phyloP scores from a whole-genome alignment of 2,797 vertebrate species.

The Lophius americanus region DNA sequence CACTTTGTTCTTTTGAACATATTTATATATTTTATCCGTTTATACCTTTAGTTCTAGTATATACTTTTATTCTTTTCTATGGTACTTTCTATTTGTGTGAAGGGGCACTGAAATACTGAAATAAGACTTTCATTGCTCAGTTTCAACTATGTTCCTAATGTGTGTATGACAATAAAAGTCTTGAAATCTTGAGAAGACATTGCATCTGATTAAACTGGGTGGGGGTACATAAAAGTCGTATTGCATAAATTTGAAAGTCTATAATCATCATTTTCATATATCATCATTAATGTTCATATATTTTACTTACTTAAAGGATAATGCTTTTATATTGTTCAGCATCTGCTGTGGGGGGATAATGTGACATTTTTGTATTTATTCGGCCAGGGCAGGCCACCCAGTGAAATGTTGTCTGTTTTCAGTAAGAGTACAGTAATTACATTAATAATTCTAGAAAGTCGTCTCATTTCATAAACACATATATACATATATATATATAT shows the following conservation, averaged over 20 bases:
- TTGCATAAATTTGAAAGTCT: not conserved
- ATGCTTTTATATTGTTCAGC: not conserved
- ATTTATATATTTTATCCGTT: too few species aligned
- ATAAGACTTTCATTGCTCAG: too few species aligned
- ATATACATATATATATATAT: too few species aligned
- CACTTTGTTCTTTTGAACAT: too few species aligned
- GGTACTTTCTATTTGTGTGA: too few species aligned
- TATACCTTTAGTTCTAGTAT: too few species aligned
- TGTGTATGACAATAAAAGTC: too few species aligned
- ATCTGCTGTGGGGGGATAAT: not conserved
- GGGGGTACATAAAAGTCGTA: not conserved
- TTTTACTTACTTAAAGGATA: not conserved
- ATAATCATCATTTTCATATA: not conserved
- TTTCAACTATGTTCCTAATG: too few species aligned
- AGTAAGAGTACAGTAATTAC: slow-evolving; percentile 22
- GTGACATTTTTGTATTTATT: slow-evolving; percentile 5
- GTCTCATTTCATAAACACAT: too few species aligned
- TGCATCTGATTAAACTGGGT: not conserved
- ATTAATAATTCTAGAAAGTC: slow-evolving; percentile 13
- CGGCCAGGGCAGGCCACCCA: not conserved
- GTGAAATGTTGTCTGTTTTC: slow-evolving; percentile 16
- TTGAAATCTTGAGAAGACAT: too few species aligned
- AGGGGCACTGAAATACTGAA: too few species aligned
- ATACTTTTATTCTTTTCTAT: too few species aligned
- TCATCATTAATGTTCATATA: not conserved